Conservation (phyloP, 1,140 invertebrate species). For the Diuraphis noxia region DNA sequence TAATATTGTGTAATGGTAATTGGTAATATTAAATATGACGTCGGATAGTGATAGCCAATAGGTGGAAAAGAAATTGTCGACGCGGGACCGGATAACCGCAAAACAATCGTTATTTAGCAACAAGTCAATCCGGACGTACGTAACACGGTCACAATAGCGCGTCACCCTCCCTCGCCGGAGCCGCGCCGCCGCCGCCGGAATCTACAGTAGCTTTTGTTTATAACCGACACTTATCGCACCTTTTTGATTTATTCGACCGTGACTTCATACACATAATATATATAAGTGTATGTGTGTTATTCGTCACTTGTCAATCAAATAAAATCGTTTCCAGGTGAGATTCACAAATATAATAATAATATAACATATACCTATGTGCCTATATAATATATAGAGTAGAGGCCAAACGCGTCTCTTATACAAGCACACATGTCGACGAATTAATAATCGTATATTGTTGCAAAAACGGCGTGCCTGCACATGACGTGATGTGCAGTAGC, state of each 20-base stretch:
- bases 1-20: too few species aligned
- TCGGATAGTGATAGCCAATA: neutral
- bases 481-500: neutral
- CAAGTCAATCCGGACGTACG: constrained; percentile 1
- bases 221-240: neutral
- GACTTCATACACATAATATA: neutral
- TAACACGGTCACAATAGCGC: neutral
- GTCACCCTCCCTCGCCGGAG: neutral
- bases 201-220: constrained; percentile 10
- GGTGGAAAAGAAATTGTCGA: neutral
- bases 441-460: neutral
- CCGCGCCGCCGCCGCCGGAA: neutral
- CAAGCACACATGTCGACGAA: neutral
- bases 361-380: neutral
- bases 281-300: neutral
- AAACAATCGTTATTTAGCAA: constrained; percentile 46
- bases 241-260: constrained; percentile 32
- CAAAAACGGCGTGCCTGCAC: neutral
- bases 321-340: constrained; percentile 37
- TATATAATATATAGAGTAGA: neutral
- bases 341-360: neutral
- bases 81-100: constrained; percentile 11
- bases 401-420: neutral
- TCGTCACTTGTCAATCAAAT: constrained; percentile 26
- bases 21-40: neutral